Conservation (phyloP, 2,888 invertebrate genomes). For the Reticulitermes lucifugus region DNA sequence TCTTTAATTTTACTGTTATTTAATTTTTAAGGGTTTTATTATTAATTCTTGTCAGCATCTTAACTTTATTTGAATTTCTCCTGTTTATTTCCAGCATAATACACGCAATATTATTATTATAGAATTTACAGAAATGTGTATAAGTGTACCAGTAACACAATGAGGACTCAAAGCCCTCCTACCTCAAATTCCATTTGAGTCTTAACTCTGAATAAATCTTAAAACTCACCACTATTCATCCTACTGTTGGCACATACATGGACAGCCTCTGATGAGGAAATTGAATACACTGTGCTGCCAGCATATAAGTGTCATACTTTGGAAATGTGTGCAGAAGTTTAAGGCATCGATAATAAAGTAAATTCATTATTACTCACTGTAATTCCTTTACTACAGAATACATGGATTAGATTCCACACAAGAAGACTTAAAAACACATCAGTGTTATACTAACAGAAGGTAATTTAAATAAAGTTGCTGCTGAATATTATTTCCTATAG, state of each 20-base stretch:
- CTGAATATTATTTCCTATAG: neutral
- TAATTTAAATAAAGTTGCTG: neutral
- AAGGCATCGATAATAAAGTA: too few relatives aligned
- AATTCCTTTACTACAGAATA: too few relatives aligned
- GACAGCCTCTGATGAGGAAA: too few relatives aligned
- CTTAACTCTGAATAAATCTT: neutral
- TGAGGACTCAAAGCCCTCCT: neutral
- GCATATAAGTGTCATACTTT: too few relatives aligned
- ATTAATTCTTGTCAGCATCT: neutral
- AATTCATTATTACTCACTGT: too few relatives aligned
- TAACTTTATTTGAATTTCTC: slow-evolving; percentile 9
- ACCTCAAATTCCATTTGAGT: neutral
- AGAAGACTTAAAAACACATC: too few relatives aligned
- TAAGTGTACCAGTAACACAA: neutral
- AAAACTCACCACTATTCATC: neutral
- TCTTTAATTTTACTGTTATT: slow-evolving; percentile 22
- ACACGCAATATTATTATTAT: neutral
- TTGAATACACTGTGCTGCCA: too few relatives aligned
- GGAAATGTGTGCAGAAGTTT: too few relatives aligned
- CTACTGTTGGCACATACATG: too few relatives aligned
- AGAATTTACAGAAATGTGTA: neutral
- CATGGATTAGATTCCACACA: too few relatives aligned
- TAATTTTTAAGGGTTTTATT: slow-evolving; percentile 25
- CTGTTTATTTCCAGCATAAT: neutral
- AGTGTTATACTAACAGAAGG: neutral